phyloP scores from a whole-genome alignment of 2,113 vertebrate genomes.

The Butorides virescens region DNA sequence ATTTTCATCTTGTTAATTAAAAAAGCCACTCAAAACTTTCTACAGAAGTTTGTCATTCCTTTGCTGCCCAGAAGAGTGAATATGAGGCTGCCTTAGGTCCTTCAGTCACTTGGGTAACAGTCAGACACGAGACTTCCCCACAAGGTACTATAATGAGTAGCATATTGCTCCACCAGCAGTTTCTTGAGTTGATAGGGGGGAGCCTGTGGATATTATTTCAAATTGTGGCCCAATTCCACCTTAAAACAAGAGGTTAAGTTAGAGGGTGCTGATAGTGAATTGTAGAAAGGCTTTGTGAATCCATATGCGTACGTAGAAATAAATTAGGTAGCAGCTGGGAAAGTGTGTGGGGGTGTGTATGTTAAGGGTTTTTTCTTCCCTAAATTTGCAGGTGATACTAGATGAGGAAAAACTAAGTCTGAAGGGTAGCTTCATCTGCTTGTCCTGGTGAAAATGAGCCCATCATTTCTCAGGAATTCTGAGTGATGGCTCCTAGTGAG shows the following conservation, averaged over 20 bases:
- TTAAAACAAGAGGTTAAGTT: neutral
- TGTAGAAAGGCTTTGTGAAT: neutral
- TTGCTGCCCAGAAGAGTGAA: neutral
- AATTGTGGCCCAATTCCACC: neutral
- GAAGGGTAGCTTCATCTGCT: neutral
- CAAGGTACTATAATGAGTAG: neutral
- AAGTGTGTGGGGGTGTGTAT: neutral
- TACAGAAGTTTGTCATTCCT: neutral
- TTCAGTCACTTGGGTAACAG: neutral
- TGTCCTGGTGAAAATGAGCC: neutral
- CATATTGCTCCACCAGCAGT: neutral
- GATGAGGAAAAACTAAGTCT: neutral
- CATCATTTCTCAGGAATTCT: neutral
- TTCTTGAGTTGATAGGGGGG: neutral
- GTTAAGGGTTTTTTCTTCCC: neutral
- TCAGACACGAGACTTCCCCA: neutral
- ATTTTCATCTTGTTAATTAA: neutral
- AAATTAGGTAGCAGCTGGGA: neutral
- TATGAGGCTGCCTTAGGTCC: neutral
- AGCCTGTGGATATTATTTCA: neutral
- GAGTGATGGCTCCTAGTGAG: neutral
- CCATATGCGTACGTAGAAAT: neutral
- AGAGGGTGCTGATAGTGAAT: no score
- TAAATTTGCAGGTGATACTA: neutral
- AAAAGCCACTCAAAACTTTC: neutral